Evolutionary conservation across 2,888 invertebrate species (phyloP), one percentile per base, ranked within the genome.

Genomic region (Tridacna crocea): DNA sequence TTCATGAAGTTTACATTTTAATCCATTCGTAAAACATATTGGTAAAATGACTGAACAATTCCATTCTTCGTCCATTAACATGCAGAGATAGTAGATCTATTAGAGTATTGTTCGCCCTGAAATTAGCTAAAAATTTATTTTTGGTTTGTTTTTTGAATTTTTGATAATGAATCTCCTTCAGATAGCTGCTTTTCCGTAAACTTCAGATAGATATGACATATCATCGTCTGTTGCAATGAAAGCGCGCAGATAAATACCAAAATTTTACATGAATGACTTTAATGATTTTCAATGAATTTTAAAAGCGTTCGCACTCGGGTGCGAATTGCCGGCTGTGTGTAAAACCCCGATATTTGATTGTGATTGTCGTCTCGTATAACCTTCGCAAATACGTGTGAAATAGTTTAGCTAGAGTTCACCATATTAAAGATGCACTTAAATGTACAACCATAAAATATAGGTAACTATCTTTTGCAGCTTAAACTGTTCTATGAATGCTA

Each of bases 231-330:
- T 1, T 55, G 15, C 55, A 55, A 10, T 19, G 26, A 65, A 65
- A 26, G 27, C 22, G 26, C 65, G 27, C 36, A 19, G 36, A 13
- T 36, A 36, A 46, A 68, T 47, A 70, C n/a, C 47, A 48, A 24
- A 22, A 47, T 70, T 70, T 51, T 47, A 47, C 26, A 22, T 70
- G 46, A 70, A 70, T 70, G 70, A 51, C 47, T 70, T 70, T 70
- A 70, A 70, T 51, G 70, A 70, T 70, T 74, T 74, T 74, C 75
- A 74, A 79, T 79, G 79, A 79, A 79, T 79, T 79, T 79, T 65
- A 74, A 79, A 75, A 47, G 36, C n/a, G 51, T 79, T 79, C 68
- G 48, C 79, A 36, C 27, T 15, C 58, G 27, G 47, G 60, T 75
- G 75, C 26, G 55, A 79, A 75, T 61, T 77, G 61, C 36, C 75